Evolutionary conservation across 2,888 invertebrate genomes (phyloP), one percentile per base, ranked within the genome.

Genomic region (Idaea dimidiata): DNA sequence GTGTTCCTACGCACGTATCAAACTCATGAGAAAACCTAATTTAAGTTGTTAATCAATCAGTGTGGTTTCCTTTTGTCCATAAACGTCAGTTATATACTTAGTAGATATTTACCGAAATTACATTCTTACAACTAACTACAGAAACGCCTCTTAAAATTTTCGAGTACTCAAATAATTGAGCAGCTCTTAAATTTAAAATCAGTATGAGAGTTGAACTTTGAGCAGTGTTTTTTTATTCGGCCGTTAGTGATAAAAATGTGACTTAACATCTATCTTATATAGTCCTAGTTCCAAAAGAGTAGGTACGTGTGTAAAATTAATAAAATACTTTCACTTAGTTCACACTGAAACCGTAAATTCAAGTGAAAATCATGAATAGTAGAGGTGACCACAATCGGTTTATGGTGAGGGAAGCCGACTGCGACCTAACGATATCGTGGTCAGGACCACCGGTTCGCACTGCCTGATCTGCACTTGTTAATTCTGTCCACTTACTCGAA

Each of bases 331-430:
- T 43, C 10, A 43, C 43, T 10, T 10, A 3, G 43, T 43, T 10
- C 10, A 14, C 10, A 43, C 10, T 8, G 7, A 10, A 10, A 14
- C 8, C 14, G 43, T 14, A 43, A 53, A 56, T 57, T 57, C 57
- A 57, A 61, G 61, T 63, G 70, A 68, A 72, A 73, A 76, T 77
- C 73, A 71, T 73, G 73, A 71, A 72, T 72, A 72, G 62, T 66
- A 70, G 72, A 71, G 68, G 72, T 64, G 67, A 75, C 76, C 74
- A 63, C 76, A 75, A 74, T 69, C 70, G 72, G 75, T 70, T 75
- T 76, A 77, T 63, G 70, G 72, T 61, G 61, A 58, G 58, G 64
- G 67, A 71, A 71, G 69, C 74, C 61, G 66, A 64, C 64, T 69
- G 74, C 64, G 70, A 72, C 66, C 63, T 61, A 62, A 58, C 60